These are phyloP conservation scores for Anticlea derivata DNA, from an alignment of 2,888 invertebrate genomes.

Conservation along the genomic window DNA sequence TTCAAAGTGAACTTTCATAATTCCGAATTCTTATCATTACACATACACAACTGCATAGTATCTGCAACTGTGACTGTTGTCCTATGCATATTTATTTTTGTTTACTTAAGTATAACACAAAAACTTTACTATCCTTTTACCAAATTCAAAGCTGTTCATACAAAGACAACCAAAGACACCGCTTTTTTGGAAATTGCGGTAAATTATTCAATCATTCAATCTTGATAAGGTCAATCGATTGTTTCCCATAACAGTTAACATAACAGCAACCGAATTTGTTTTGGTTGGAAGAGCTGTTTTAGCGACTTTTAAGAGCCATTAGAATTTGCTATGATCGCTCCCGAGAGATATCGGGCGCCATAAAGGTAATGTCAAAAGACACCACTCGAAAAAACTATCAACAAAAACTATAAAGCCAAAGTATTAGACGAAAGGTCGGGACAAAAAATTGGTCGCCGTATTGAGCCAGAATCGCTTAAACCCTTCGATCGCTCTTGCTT, in stretches of 20 bases:
- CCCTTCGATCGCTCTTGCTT: constrained; percentile 40
- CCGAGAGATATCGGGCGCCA: constrained; percentile 70
- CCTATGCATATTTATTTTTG: no score
- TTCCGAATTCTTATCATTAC: no score
- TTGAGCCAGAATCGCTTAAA: constrained; percentile 66
- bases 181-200: constrained; percentile 6
- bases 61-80: no score
- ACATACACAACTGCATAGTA: no score
- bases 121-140: no score
- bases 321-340: constrained; percentile 74
- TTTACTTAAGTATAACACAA: no score
- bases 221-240: constrained; percentile 40
- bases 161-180: no score
- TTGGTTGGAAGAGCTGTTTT: constrained; percentile 60
- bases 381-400: constrained; percentile 73
- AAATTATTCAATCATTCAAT: constrained; percentile 29
- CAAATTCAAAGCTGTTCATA: no score
- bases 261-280: constrained; percentile 66
- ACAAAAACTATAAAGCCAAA: constrained; percentile 75
- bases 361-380: constrained; percentile 77
- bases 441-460: constrained; percentile 63
- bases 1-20: no score
- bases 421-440: constrained; percentile 70
- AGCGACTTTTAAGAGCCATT: constrained; percentile 69
- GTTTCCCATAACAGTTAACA: constrained; percentile 50